Conservation (phyloP, 2,797 vertebrate species). For the Dendrocincla tyrannina region DNA sequence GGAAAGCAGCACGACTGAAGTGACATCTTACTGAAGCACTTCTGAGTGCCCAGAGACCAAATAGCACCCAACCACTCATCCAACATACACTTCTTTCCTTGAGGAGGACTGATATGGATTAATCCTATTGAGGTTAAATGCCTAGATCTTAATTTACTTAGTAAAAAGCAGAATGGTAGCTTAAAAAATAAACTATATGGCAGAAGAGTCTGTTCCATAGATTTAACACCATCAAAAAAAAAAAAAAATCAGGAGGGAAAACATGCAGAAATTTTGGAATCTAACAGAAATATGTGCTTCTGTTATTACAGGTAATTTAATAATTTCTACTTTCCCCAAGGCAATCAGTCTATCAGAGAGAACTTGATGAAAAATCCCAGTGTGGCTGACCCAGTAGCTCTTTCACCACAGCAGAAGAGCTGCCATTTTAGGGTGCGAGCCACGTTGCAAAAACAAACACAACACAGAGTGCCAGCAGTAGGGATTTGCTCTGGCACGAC, state of each 20-base stretch:
- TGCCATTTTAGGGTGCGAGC: not conserved
- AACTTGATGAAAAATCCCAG: not conserved
- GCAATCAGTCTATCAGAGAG: not conserved
- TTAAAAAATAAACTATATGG: not conserved
- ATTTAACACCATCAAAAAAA: not conserved
- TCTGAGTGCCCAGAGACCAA: not conserved
- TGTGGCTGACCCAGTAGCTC: not conserved
- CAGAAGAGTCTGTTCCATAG: not conserved
- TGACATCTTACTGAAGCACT: not conserved
- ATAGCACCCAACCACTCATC: not conserved
- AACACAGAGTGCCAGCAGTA: not conserved
- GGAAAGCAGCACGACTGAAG: not conserved
- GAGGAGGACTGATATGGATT: not conserved
- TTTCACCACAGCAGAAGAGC: not conserved
- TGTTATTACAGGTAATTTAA: not conserved
- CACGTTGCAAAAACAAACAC: not conserved
- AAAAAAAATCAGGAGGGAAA: not conserved
- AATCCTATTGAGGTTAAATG: conserved; percentile 27
- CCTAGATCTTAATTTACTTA: conserved; percentile 18
- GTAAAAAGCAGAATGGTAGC: not conserved
- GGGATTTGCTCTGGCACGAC: not conserved
- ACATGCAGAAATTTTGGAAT: not conserved
- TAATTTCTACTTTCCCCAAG: not conserved
- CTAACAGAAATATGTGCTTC: not conserved
- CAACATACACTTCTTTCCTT: not conserved